These are phyloP conservation scores for Aphodius sticticus DNA, from an alignment of 2,888 invertebrate species.

Conservation along the genomic window DNA sequence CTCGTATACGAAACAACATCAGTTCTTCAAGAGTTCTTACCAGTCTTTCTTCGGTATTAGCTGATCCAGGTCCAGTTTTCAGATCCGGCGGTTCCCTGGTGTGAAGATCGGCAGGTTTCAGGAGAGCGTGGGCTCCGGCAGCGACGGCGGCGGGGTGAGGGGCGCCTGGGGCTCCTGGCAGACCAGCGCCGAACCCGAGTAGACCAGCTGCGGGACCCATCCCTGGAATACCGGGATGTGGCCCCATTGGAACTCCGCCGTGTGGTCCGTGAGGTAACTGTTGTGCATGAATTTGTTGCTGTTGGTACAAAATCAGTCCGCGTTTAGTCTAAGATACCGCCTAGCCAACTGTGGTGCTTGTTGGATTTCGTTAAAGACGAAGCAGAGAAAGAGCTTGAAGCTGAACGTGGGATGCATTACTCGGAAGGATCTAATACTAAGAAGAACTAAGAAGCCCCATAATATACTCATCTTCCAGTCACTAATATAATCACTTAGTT, in stretches of 20 bases:
- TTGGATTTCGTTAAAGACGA: slow-evolving; percentile 8
- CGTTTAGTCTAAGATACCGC: slow-evolving; percentile 7
- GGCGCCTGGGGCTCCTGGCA: slow-evolving; percentile 53
- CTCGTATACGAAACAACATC: not conserved
- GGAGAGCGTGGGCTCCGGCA: slow-evolving; percentile 55
- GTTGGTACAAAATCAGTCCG: slow-evolving; percentile 29
- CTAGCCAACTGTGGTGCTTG: slow-evolving; percentile 10
- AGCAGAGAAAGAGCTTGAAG: not conserved
- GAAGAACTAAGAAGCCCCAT: too few relatives aligned
- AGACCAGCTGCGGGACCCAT: slow-evolving; percentile 56
- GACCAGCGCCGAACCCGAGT: slow-evolving; percentile 52
- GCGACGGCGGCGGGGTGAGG: slow-evolving; percentile 50
- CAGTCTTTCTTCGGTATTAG: slow-evolving; percentile 60
- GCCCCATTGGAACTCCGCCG: slow-evolving; percentile 57
- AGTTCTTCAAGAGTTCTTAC: slow-evolving; percentile 45
- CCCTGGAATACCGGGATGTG: slow-evolving; percentile 57
- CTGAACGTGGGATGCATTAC: not conserved
- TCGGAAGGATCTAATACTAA: not conserved
- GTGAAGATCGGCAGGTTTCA: slow-evolving; percentile 58
- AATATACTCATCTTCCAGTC: too few relatives aligned
- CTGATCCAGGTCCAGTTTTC: slow-evolving; percentile 55
- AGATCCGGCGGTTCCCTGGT: slow-evolving; percentile 52
- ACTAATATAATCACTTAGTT: too few relatives aligned
- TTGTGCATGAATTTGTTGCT: slow-evolving; percentile 61
- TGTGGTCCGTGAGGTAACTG: slow-evolving; percentile 59